A percentile compares a stretch with the other conserved stretches of the same genome.
phyloP scores from a whole-genome alignment of 1,140 invertebrate genomes.

The Euwallacea fornicatus region DNA sequence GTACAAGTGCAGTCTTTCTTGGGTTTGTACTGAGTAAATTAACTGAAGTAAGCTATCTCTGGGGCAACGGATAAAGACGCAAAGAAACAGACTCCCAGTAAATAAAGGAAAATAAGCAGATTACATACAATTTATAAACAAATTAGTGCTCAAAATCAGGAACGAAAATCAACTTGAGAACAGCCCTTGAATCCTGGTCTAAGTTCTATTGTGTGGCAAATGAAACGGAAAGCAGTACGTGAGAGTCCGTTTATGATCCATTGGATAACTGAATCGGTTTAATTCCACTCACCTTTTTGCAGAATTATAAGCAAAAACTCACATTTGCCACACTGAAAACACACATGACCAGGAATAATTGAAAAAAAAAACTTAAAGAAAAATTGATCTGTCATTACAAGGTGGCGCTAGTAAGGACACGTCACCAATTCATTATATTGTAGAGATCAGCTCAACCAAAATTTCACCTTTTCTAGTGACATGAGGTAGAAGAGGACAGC shows the following conservation, averaged over 20 bases:
- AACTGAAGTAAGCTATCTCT: too few relatives aligned
- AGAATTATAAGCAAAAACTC: slow-evolving; percentile 32
- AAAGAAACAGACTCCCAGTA: not conserved
- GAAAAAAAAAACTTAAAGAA: not conserved
- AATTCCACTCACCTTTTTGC: slow-evolving; percentile 28
- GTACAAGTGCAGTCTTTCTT: too few relatives aligned
- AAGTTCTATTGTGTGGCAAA: too few relatives aligned
- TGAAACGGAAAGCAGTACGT: not conserved
- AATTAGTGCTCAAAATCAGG: not conserved
- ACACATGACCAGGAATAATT: slow-evolving; percentile 21
- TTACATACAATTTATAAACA: too few relatives aligned
- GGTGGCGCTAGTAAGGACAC: slow-evolving; percentile 20
- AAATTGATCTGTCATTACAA: slow-evolving; percentile 20
- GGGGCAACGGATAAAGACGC: too few relatives aligned
- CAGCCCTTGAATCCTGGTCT: too few relatives aligned
- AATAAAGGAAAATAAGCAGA: slow-evolving; percentile 1
- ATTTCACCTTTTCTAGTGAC: too few relatives aligned
- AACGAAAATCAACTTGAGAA: not conserved
- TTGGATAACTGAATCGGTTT: slow-evolving; percentile 8
- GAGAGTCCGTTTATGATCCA: slow-evolving; percentile 1
- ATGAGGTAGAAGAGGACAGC: too few relatives aligned
- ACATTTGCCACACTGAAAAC: slow-evolving; percentile 18
- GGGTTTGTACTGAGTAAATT: too few relatives aligned
- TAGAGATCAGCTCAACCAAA: too few relatives aligned
- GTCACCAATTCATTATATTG: slow-evolving; percentile 12